Evolutionary conservation across 2,113 vertebrate genomes (phyloP), one percentile per base, ranked within the genome.

Genomic region (Misgurnus anguillicaudatus): DNA sequence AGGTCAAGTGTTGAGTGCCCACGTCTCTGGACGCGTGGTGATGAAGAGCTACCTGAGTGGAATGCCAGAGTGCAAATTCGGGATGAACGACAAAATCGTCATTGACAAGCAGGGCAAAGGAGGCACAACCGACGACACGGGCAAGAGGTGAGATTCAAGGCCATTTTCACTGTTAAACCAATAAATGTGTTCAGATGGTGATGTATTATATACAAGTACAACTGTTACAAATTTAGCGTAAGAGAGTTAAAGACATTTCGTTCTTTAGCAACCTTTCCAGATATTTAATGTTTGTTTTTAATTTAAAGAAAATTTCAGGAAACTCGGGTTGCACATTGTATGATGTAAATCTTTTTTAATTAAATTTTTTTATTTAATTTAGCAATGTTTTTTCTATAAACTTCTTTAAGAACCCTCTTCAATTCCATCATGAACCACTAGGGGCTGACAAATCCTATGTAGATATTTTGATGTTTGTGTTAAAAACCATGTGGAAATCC

Each of bases 21-120:
- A 99, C 0, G 97, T 99, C 82, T 99, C 97, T 0, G 98, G 98
- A 77, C 94, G 98, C 77, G 98, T 99, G 48, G 97, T 99, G 80
- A 99, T 99, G 97, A 99, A 99, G 94, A 99, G 97, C 90, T 99
- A 99, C 63, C 92, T 99, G 86, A 99, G 97, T 19, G 98, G 98
- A 64, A 99, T 99, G 98, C 98, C 98, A 0, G 97, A 99, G 87
- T 99, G 98, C 92, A 99, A 99, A 87, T 99, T 99, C 75, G 98
- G 98, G 84, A 99, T 99, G 97, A 99, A 99, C 60, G 97, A 99
- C 93, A 99, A 99, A 92, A 99, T 99, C 39, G 96, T 99, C 17
- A 99, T 99, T 77, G 98, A 99, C 90, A 99, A 99, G 87, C 97
- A 98, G 88, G 96, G 98, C 89, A 99, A 99, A 91, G 97, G 98